These are phyloP conservation scores for Agelas oroides DNA, from an alignment of 37 sponge, comb jelly and placozoan species.

Conservation along the genomic window DNA sequence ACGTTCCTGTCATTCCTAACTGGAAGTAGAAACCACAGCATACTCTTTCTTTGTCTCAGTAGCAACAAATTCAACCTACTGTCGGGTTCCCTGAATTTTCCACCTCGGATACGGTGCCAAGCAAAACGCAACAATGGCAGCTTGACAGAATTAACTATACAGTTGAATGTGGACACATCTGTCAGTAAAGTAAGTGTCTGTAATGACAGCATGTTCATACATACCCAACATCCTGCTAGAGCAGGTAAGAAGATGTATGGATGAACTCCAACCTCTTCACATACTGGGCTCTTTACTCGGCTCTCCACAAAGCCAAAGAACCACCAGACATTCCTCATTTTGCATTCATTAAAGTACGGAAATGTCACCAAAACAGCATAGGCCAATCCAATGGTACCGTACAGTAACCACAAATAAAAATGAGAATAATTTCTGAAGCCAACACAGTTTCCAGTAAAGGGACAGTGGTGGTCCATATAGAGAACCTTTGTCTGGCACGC, in stretches of 20 bases:
- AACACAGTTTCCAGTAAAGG: conserved; percentile 73
- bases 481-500: conserved; percentile 27
- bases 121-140: conserved; percentile 39
- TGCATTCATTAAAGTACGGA: conserved; percentile 51
- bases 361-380: conserved; percentile 56
- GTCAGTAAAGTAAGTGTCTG: conserved; percentile 28
- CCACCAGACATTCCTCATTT: conserved; percentile 28
- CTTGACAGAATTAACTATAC: conserved; percentile 12
- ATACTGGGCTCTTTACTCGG: not conserved
- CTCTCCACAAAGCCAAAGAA: not conserved
- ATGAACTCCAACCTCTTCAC: conserved; percentile 36
- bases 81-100: conserved; percentile 39
- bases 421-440: conserved; percentile 63
- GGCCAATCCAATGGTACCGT: conserved; percentile 44
- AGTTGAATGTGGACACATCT: conserved; percentile 46
- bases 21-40: conserved; percentile 24
- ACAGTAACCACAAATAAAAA: conserved; percentile 53
- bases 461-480: conserved; percentile 79
- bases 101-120: conserved; percentile 40
- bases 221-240: conserved; percentile 23
- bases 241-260: conserved; percentile 48
- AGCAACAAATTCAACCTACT: conserved; percentile 47
- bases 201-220: conserved; percentile 17
- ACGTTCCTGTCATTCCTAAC: conserved; percentile 22
- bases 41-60: conserved; percentile 14